Conservation (phyloP, 2,888 invertebrate genomes). For the Melieria omissa region DNA sequence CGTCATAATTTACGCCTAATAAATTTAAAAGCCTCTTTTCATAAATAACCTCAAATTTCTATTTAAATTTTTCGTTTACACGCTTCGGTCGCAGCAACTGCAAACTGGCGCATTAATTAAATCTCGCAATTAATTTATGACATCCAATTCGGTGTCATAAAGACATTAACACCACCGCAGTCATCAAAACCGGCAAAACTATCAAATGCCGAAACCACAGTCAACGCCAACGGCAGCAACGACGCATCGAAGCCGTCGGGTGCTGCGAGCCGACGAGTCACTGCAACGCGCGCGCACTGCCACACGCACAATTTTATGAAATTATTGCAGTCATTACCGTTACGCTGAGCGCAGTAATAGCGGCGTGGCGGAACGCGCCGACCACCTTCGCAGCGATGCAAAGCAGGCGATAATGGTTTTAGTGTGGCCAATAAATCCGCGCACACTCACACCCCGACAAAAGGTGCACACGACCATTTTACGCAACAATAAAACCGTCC, state of each 20-base stretch:
- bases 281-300: background rate
- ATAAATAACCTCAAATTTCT: too few relatives aligned
- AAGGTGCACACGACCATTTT: constrained; percentile 27
- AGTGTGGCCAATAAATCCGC: constrained; percentile 59
- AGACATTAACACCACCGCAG: background rate
- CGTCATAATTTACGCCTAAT: too few relatives aligned
- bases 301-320: constrained; percentile 48
- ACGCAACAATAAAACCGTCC: constrained; percentile 26
- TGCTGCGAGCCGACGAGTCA: too few relatives aligned
- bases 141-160: background rate
- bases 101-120: constrained; percentile 9
- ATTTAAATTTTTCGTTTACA: too few relatives aligned
- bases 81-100: background rate
- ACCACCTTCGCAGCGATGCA: background rate
- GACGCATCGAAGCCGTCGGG: too few relatives aligned
- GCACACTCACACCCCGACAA: constrained; percentile 30
- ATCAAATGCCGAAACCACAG: too few relatives aligned
- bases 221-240: too few relatives aligned
- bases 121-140: constrained; percentile 8
- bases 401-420: constrained; percentile 58
- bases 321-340: constrained; percentile 53
- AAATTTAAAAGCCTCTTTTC: too few relatives aligned
- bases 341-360: constrained; percentile 22
- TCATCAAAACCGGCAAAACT: background rate
- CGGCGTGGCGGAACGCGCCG: constrained; percentile 5